Base-by-base conservation (phyloP, 2,888 invertebrate species). In the Amblyjoppa fuscipennis region DNA sequence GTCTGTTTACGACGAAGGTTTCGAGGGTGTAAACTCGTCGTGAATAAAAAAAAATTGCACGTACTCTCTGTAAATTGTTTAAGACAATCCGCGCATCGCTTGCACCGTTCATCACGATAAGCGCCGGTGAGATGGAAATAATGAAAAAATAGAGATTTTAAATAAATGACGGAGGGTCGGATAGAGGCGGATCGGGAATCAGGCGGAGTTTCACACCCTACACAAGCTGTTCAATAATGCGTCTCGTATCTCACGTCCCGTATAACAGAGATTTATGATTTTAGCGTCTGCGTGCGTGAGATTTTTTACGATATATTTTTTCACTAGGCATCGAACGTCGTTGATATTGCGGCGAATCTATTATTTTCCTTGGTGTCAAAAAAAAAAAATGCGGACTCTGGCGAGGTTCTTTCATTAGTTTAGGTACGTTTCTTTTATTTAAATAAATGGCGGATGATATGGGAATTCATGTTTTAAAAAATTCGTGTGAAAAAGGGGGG, bases 181-280 rank as follows among this genome's bases (percentile, higher is more conserved):
- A 28, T 68, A 41, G 20, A 34, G 20, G 53, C 28, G 20, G 53
- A 41, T 77, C 56, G 68, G n/a, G 66, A 38, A 77, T 77, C 31
- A 41, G 25, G 68, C 66, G 25, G 51, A n/a, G 28, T 56, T 77
- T 77, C 6, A 38, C n/a, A n/a, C 45, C 4, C 25, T 68, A 49
- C 25, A 56, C 64, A 25, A 28, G 51, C 34, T 34, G 64, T 75
- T 64, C 64, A 66, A 76, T 76, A 76, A 76, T 66, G 66, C 75
- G 75, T 66, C 51, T 76, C 66, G 66, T 66, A 38, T 13, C 20
- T 53, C 51, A 51, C 51, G 49, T 66, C 38, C 51, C 7, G 45
- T 66, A 16, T 64, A 66, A 76, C 38, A 20, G 66, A 76, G 75
- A 76, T 76, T 76, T 66, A 76, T 76, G 75, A 51, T 20, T 75